Base-by-base conservation (phyloP, 1,140 invertebrate species). In the Drosophila bocki region DNA sequence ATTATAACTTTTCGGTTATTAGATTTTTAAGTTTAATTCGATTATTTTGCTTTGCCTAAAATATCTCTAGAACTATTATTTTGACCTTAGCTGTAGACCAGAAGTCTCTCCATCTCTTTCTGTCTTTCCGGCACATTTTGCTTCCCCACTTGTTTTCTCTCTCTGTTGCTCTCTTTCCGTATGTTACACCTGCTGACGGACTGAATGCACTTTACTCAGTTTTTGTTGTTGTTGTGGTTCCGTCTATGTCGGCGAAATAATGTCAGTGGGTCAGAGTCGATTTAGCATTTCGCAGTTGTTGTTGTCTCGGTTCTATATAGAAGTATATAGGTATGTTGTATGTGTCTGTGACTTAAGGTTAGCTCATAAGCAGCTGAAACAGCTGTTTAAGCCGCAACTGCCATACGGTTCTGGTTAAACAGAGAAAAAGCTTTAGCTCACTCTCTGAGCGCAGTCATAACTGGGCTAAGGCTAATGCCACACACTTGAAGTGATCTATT, bases 211-310 rank as follows among this genome's bases (percentile, higher is more conserved):
- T 82, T 74, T 75, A 60, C 47, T 65, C 54, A 58, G 41, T 45
- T 45, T 9, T 65, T 80, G 51, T 51, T 59, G 60, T 45, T 48
- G 41, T 32, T 42, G 29, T 51, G n/a, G 32, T 53, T 44, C 35
- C 48, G 78, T 81, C 61, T 71, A 70, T 59, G 65, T 61, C 59
- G 82, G 63, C 42, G 69, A 87, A 86, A 86, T 88, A 86, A 80
- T 86, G 83, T 86, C 83, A 86, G 83, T 86, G 83, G 83, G 83
- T 86, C 83, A 86, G 83, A 87, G 83, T 86, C 83, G 83, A 87
- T 86, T 86, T 87, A 85, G 83, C 82, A 87, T 85, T 85, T 85
- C 63, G 75, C 63, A 54, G 54, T 64, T 60, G 44, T 69, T 61
- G 37, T 63, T 64, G 50, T 60, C 53, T 54, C 53, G 35, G 53